Base-by-base conservation (phyloP, 2,888 invertebrate species). In the Eupithecia centaureata region DNA sequence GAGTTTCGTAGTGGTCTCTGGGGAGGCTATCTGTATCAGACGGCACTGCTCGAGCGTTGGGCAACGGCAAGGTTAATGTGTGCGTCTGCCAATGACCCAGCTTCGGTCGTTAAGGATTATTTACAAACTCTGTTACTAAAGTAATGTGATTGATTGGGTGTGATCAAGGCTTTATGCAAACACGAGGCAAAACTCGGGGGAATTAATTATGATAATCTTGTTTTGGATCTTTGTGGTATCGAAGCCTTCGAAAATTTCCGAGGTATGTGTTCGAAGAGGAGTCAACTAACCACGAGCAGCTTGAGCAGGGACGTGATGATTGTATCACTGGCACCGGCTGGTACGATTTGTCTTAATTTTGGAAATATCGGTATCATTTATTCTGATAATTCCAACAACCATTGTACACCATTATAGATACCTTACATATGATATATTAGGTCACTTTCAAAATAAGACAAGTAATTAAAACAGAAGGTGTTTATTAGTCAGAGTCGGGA, bases 51-150 rank as follows among this genome's bases (percentile, higher is more conserved):
- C 15, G 15, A 66, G 52, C n/a, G 56, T 76, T 74, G 73, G 72
- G 63, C 73, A 73, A 75, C 28, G 54, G 69, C 73, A 70, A 73
- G 76, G 74, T 67, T 64, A 61, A 63, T 63, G 57, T 61, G 54
- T 27, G 51, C 71, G 56, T 64, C 72, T 71, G 69, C 70, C 73
- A 68, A 60, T 73, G 71, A 70, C 70, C 67, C 57, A 67, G 67
- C 70, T 59, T 32, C 15, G n/a, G 7, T 42, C 32, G 27, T 56
- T 63, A 38, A 27, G 27, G 52, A 52, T 52, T 5, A 52, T 52
- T 51, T 57, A 61, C 61, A 60, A 30, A 61, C 56, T 54, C 12
- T 28, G 5, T 51, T 61, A 47, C 35, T 28, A 51, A 32, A 33
- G 12, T 61, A 66, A 68, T 71, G 35, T 71, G 65, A 73, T 67